Percentiles rank a stretch among this genome's conserved stretches.
Evolutionary conservation across 2,888 invertebrate species (phyloP).

Genomic region (Noctuana brunneofusca): DNA sequence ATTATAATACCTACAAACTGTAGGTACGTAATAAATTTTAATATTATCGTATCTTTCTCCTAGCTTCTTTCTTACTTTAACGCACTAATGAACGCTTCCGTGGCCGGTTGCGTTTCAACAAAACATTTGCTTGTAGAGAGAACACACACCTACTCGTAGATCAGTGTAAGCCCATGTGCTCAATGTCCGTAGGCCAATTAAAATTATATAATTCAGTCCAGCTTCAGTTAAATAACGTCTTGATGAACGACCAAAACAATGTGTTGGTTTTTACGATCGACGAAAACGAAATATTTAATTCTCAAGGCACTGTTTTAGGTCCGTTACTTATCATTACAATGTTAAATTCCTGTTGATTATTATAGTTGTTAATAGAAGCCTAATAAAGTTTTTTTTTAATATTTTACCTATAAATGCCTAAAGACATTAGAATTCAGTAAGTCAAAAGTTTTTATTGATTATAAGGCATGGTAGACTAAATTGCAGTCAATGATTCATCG

Average conservation of each 20-base stretch:
- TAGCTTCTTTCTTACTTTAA: conserved; percentile 20
- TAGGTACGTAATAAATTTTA: not conserved
- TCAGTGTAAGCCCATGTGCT: conserved; percentile 37
- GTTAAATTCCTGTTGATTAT: not conserved
- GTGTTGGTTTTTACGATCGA: conserved; percentile 50
- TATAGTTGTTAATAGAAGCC: not conserved
- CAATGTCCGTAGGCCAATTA: conserved; percentile 56
- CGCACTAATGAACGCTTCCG: conserved; percentile 45
- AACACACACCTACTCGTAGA: conserved; percentile 36
- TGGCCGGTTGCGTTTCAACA: conserved; percentile 46
- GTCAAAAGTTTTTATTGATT: too few relatives aligned
- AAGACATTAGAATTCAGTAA: too few relatives aligned
- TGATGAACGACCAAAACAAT: conserved; percentile 61
- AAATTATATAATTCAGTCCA: conserved; percentile 59
- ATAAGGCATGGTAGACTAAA: too few relatives aligned
- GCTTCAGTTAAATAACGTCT: conserved; percentile 36
- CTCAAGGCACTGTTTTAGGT: conserved; percentile 10
- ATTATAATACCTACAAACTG: too few relatives aligned
- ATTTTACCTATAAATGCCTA: not conserved
- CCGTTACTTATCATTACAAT: not conserved
- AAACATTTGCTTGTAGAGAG: conserved; percentile 40
- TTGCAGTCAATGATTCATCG: too few relatives aligned
- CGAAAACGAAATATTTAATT: conserved; percentile 47
- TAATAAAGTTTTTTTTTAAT: not conserved
- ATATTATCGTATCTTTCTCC: too few relatives aligned